Percentiles rank a stretch among this genome's conserved stretches.
These are phyloP conservation scores for Actinia equina DNA, from an alignment of 64 coral and sea anemone species.

Conservation along the genomic window DNA sequence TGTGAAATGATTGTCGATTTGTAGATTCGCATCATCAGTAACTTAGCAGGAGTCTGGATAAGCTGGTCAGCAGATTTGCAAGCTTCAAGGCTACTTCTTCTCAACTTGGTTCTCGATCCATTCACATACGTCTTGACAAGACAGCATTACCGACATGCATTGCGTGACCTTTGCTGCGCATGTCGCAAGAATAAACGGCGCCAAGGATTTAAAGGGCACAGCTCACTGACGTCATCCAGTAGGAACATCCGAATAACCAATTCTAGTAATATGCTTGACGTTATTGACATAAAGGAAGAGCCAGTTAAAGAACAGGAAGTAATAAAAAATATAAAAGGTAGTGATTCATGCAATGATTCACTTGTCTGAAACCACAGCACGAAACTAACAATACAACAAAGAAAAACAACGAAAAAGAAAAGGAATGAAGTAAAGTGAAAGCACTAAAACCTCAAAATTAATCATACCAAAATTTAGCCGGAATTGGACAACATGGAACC, in stretches of 20 bases:
- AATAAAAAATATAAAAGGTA: neutral
- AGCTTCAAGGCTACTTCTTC: slow-evolving; percentile 3
- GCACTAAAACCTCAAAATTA: no score
- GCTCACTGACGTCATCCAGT: slow-evolving; percentile 29
- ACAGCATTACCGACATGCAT: slow-evolving; percentile 7
- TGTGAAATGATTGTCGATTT: neutral
- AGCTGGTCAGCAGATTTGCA: slow-evolving; percentile 26
- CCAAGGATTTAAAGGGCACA: neutral
- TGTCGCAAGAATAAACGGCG: neutral
- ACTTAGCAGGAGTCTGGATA: slow-evolving; percentile 6
- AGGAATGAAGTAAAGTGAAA: neutral
- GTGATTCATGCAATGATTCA: neutral
- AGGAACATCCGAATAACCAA: neutral
- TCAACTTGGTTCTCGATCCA: slow-evolving; percentile 29
- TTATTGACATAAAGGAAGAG: neutral
- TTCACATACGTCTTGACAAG: slow-evolving; percentile 21
- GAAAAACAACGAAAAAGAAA: neutral
- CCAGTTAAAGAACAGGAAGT: neutral
- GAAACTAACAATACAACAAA: neutral
- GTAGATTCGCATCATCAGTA: slow-evolving; percentile 25
- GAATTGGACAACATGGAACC: no score
- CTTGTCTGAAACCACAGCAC: neutral
- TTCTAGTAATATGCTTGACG: neutral
- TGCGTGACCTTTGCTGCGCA: neutral
- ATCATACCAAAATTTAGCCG: no score